These are phyloP conservation scores for Lutraria rhynchaena DNA, from an alignment of 1,140 invertebrate genomes.

Conservation along the genomic window DNA sequence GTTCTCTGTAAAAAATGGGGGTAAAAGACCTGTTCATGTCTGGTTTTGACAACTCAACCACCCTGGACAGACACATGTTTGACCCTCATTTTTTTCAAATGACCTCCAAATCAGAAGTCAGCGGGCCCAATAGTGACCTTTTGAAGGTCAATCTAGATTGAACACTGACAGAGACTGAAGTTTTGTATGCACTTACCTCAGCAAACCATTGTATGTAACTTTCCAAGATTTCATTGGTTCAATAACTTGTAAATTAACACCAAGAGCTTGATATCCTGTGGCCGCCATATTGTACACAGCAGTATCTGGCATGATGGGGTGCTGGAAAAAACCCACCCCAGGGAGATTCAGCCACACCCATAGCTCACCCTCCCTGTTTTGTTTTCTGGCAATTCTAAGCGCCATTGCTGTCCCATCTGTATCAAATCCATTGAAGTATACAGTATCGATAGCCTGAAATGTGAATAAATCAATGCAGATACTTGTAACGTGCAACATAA, in stretches of 20 bases:
- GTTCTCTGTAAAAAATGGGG: not conserved
- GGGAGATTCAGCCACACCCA: slow-evolving; percentile 69
- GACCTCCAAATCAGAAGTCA: too few relatives aligned
- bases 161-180: too few relatives aligned
- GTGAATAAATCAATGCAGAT: too few relatives aligned
- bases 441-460: slow-evolving; percentile 70
- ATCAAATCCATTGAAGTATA: slow-evolving; percentile 68
- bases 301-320: slow-evolving; percentile 82
- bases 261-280: slow-evolving; percentile 83
- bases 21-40: not conserved
- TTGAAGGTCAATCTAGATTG: not conserved
- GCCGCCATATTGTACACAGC: slow-evolving; percentile 73
- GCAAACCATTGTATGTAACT: slow-evolving; percentile 85
- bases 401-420: slow-evolving; percentile 63
- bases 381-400: slow-evolving; percentile 62
- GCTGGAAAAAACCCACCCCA: slow-evolving; percentile 69
- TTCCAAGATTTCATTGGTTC: slow-evolving; percentile 84
- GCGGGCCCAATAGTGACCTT: not conserved
- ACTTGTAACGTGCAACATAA: too few relatives aligned
- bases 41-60: not conserved
- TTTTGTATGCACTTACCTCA: too few relatives aligned
- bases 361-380: slow-evolving; percentile 64
- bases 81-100: too few relatives aligned
- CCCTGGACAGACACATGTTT: too few relatives aligned
- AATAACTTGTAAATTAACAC: slow-evolving; percentile 84